These are phyloP conservation scores for Labroides dimidiatus DNA, from an alignment of 2,797 vertebrate species.

Conservation along the genomic window DNA sequence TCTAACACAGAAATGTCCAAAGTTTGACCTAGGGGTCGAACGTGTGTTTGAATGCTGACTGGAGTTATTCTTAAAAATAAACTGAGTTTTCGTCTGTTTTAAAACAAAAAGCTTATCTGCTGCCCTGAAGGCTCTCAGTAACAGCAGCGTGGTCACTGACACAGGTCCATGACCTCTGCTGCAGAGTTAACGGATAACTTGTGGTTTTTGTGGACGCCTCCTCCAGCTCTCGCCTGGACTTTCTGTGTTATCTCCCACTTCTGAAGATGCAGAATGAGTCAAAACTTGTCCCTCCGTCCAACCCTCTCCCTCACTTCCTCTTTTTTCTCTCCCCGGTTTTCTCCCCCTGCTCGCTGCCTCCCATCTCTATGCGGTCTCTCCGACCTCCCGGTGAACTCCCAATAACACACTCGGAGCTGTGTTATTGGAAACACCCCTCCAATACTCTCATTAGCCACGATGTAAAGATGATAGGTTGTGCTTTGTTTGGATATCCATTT, in stretches of 20 bases:
- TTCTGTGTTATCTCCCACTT: conserved; percentile 25
- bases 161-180: conserved; percentile 47
- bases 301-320: conserved; percentile 13
- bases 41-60: no score
- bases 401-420: conserved; percentile 57
- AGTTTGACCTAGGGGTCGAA: no score
- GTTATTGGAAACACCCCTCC: conserved; percentile 79
- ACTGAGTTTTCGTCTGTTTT: no score
- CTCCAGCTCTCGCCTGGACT: conserved; percentile 29
- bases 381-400: conserved; percentile 75
- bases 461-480: conserved; percentile 79
- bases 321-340: neutral
- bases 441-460: conserved; percentile 68
- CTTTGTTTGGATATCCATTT: conserved; percentile 77
- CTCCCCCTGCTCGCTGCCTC: conserved; percentile 26
- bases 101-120: conserved; percentile 4
- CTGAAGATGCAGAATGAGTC: conserved; percentile 25
- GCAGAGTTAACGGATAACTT: conserved; percentile 24
- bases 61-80: neutral
- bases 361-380: conserved; percentile 52
- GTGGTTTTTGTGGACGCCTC: conserved; percentile 17
- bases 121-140: conserved; percentile 34
- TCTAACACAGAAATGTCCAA: no score
- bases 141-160: conserved; percentile 41
- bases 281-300: conserved; percentile 35